Evolutionary conservation across 1,140 invertebrate species (phyloP).

Genomic region (Bombus impatiens): DNA sequence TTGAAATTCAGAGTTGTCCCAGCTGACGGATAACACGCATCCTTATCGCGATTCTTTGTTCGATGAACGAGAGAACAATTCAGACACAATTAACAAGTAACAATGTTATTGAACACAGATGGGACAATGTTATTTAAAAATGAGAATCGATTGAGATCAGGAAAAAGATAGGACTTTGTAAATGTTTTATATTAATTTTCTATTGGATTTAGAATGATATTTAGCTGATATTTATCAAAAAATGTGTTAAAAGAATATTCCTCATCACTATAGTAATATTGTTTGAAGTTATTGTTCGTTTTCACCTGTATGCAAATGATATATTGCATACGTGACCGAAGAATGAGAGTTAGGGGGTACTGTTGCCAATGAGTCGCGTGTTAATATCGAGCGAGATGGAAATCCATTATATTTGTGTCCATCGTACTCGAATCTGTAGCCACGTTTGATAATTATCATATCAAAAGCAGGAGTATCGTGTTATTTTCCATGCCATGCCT

Average conservation of each 20-base stretch:
- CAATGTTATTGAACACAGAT: too few relatives aligned
- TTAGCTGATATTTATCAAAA: too few relatives aligned
- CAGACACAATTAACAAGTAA: background rate
- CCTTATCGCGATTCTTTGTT: conserved; percentile 44
- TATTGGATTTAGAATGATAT: background rate
- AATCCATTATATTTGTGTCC: conserved; percentile 26
- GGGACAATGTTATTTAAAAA: too few relatives aligned
- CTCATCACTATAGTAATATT: too few relatives aligned
- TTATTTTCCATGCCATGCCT: conserved; percentile 28
- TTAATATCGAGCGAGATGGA: conserved; percentile 11
- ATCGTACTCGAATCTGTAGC: conserved; percentile 8
- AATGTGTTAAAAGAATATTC: background rate
- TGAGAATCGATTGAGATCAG: background rate
- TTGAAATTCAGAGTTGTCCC: background rate
- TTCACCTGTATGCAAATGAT: background rate
- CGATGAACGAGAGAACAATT: background rate
- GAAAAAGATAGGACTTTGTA: too few relatives aligned
- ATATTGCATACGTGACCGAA: conserved; percentile 37
- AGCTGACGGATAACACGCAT: background rate
- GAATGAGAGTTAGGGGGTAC: conserved; percentile 31
- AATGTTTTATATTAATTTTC: background rate
- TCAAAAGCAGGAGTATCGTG: conserved; percentile 36
- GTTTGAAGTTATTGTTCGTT: background rate
- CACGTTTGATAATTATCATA: conserved; percentile 58
- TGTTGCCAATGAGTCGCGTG: background rate